A percentile compares a stretch with the other conserved stretches of the same genome.
Conservation (phyloP, 2,797 vertebrate genomes). For the Labeo calbasu region DNA sequence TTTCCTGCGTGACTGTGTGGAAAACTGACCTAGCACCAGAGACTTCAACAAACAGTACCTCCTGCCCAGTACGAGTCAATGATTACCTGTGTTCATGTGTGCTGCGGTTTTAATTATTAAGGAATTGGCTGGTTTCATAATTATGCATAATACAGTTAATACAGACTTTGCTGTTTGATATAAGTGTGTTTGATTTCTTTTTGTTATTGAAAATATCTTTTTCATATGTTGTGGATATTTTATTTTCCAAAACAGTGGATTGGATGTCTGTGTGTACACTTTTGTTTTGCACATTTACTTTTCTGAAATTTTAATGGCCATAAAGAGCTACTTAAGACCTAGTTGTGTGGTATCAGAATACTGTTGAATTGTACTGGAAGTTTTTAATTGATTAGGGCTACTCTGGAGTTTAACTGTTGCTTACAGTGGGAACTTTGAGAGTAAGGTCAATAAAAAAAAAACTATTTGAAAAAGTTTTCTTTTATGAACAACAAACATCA, state of each 20-base stretch:
- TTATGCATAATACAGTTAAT: constrained; percentile 18
- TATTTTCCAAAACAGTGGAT: constrained; percentile 1
- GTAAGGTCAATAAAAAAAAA: constrained; percentile 22
- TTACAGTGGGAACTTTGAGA: constrained; percentile 12
- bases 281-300: constrained; percentile 49
- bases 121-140: constrained; percentile 33
- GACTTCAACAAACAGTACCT: constrained; percentile 46
- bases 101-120: not conserved
- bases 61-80: constrained; percentile 41
- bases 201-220: constrained; percentile 13
- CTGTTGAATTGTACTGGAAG: constrained; percentile 34
- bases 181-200: constrained; percentile 9
- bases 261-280: constrained; percentile 12
- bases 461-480: not conserved
- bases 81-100: not conserved
- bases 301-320: constrained; percentile 4
- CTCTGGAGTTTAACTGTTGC: not conserved
- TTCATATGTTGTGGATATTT: constrained; percentile 35
- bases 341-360: constrained; percentile 24
- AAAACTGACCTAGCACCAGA: constrained; percentile 25
- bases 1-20: constrained; percentile 28
- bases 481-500: not conserved
- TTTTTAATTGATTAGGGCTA: constrained; percentile 27
- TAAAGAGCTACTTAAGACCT: not conserved
- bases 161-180: constrained; percentile 21